Percentiles rank a stretch among this genome's conserved stretches.
These are phyloP conservation scores for Habroteleia sp. DNA, from an alignment of 2,888 invertebrate genomes.

Conservation along the genomic window DNA sequence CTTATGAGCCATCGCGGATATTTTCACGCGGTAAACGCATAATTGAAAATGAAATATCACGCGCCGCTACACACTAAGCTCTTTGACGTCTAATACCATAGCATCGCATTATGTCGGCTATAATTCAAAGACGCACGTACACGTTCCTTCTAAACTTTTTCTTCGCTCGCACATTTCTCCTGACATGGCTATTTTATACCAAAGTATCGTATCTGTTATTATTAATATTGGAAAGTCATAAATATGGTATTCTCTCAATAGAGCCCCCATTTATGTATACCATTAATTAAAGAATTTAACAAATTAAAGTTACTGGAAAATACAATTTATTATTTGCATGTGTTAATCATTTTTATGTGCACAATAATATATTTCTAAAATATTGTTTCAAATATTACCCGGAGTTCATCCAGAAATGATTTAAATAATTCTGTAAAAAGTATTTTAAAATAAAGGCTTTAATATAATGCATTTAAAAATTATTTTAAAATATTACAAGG, in stretches of 20 bases:
- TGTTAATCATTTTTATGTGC: too few relatives aligned
- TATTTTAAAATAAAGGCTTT: too few relatives aligned
- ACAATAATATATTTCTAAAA: too few relatives aligned
- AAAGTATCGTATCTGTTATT: slow-evolving; percentile 39
- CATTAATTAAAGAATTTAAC: slow-evolving; percentile 42
- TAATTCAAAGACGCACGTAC: slow-evolving; percentile 62
- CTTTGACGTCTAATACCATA: slow-evolving; percentile 61
- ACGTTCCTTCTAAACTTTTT: slow-evolving; percentile 41
- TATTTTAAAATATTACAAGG: too few relatives aligned
- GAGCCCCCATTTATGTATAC: slow-evolving; percentile 35
- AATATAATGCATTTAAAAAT: too few relatives aligned
- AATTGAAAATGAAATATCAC: slow-evolving; percentile 65
- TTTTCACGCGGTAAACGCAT: slow-evolving; percentile 60
- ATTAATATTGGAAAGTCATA: slow-evolving; percentile 61
- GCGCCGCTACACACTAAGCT: slow-evolving; percentile 43
- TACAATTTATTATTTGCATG: too few relatives aligned
- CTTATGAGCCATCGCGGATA: slow-evolving; percentile 53
- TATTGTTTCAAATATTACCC: too few relatives aligned
- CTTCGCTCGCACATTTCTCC: slow-evolving; percentile 39
- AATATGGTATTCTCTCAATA: slow-evolving; percentile 34
- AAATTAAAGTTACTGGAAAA: slow-evolving; percentile 42
- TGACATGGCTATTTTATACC: slow-evolving; percentile 44
- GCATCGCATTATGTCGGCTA: slow-evolving; percentile 65
- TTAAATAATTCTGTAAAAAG: too few relatives aligned
- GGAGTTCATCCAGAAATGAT: too few relatives aligned